Evolutionary conservation across 1,140 invertebrate species (phyloP), one percentile per base, ranked within the genome.

Genomic region (Kradibia gibbosae): DNA sequence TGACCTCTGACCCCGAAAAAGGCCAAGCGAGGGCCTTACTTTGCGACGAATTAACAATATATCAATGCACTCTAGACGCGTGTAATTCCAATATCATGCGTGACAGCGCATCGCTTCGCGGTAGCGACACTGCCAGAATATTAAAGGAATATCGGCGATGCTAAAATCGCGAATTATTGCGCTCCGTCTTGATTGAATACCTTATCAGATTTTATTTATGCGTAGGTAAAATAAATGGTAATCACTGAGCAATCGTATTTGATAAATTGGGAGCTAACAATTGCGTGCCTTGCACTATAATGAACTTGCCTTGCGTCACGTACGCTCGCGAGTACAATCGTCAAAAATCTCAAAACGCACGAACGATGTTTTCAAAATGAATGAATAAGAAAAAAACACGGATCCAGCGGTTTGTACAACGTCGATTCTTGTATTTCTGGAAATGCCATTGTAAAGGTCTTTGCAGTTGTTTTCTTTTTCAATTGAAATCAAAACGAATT

Each of bases 1-100:
- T 34, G 45, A 62, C 74, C 57, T 76, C 55, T 45, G 25, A 76
- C 74, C 74, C 55, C 55, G 31, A 76, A 45, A 76, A 48, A 48
- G 8, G 48, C 34, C 11, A 34, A 62, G 20, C 2, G 28, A 11
- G 22, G 28, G 20, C 20, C 2, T 74, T 20, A 31, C 3, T 39
- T 55, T 31, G 25, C 11, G 4, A 53, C 28, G 50, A 39, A 62
- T 76, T 65, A 48, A 25, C 57, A 65, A 77, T 77, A 48, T 65
- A 65, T 22, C 36, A 62, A 13, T 34, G 55, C 20, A 15, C 53
- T 3, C 8, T 25, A n/a, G 1, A 8, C 28, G 3, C 39, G 34
- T 15, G 20, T 3, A 25, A 15, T 25, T 31, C 7, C 34, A 10
- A 36, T 65, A 22, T 1, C 3, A 11, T 1, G 31, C 34, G 13